Percentiles rank a stretch among this genome's conserved stretches.
phyloP scores from a whole-genome alignment of 2,888 invertebrate genomes.

The Lypha dubia region DNA sequence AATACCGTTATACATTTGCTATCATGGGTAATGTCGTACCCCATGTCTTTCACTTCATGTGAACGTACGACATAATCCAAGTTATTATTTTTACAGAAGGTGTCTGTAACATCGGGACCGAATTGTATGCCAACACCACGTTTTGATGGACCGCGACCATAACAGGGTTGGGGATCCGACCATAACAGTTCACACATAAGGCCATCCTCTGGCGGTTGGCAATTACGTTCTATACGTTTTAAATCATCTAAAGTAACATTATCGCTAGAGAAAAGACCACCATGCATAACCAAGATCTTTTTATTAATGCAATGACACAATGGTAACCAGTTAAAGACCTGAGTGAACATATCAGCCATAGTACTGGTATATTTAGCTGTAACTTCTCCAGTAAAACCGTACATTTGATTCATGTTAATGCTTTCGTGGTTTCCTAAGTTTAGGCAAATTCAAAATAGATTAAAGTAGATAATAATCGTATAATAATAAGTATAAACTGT shows the following conservation, averaged over 20 bases:
- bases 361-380: conserved; percentile 96
- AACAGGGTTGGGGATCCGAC: conserved; percentile 98
- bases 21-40: conserved; percentile 97
- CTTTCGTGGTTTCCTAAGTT: conserved; percentile 97
- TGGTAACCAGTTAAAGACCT: conserved; percentile 99
- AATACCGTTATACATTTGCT: conserved; percentile 99
- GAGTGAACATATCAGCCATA: conserved; percentile 99
- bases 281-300: conserved; percentile 95
- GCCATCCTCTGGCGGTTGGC: conserved; percentile 98
- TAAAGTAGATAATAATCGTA: too few species aligned
- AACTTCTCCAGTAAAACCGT: conserved; percentile 99
- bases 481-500: conserved; percentile 75
- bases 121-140: conserved; percentile 99
- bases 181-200: conserved; percentile 99
- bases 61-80: conserved; percentile 97
- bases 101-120: conserved; percentile 97
- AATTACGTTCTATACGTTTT: conserved; percentile 92
- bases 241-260: conserved; percentile 97
- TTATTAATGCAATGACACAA: conserved; percentile 97
- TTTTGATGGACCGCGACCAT: conserved; percentile 95
- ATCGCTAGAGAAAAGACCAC: conserved; percentile 97
- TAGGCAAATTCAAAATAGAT: conserved; percentile 44
- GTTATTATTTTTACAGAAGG: conserved; percentile 92
- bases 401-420: conserved; percentile 99
- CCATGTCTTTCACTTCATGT: conserved; percentile 98